These are phyloP conservation scores for Sogatella furcifera DNA, from an alignment of 1,140 invertebrate species.

Conservation along the genomic window DNA sequence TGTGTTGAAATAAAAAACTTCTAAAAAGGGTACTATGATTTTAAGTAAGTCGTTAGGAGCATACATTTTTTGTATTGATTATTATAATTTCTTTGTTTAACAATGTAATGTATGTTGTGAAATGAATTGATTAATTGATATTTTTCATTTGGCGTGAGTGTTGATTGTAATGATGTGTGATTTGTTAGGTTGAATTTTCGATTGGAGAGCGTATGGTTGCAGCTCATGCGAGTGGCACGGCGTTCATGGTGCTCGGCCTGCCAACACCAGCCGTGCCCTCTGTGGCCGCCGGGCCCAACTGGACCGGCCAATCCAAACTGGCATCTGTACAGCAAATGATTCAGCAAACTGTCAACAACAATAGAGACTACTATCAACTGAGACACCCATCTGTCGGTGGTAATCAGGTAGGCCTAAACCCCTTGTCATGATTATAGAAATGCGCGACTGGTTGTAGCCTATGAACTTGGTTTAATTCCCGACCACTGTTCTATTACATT, in stretches of 20 bases:
- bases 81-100: too few species aligned
- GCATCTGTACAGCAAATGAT: slow-evolving; percentile 51
- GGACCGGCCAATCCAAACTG: slow-evolving; percentile 45
- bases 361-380: slow-evolving; percentile 55
- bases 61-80: too few species aligned
- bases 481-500: too few species aligned
- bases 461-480: too few species aligned
- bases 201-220: slow-evolving; percentile 81
- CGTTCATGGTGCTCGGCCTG: slow-evolving; percentile 59
- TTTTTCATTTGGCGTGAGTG: too few species aligned
- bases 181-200: slow-evolving; percentile 61
- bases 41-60: too few species aligned
- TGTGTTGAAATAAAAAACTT: too few species aligned
- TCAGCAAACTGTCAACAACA: slow-evolving; percentile 53
- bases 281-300: slow-evolving; percentile 45
- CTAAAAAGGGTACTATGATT: too few species aligned
- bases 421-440: too few species aligned
- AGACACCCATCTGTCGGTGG: slow-evolving; percentile 29
- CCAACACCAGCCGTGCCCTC: slow-evolving; percentile 55
- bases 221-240: slow-evolving; percentile 81
- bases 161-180: slow-evolving; percentile 2
- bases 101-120: too few species aligned
- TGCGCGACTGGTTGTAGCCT: too few species aligned
- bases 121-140: too few species aligned
- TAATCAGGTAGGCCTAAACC: slow-evolving; percentile 6